Conservation (phyloP, 2,797 vertebrate species). For the Neosilurus mollespiculum region DNA sequence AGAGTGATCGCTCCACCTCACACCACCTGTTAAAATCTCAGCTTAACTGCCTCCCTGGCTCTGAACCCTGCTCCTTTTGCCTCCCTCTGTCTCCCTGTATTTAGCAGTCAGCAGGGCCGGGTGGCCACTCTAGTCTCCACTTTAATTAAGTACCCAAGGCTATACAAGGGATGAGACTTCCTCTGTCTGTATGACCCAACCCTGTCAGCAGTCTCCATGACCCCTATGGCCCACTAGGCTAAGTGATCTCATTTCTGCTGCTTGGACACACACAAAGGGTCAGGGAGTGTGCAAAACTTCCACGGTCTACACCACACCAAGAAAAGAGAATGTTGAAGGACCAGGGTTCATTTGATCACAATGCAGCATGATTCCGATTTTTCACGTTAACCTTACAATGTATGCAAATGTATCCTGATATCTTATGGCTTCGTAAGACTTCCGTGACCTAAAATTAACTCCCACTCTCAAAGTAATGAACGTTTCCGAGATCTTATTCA, state of each 20-base stretch:
- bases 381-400: not conserved
- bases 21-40: slow-evolving; percentile 76
- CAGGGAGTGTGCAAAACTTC: slow-evolving; percentile 22
- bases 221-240: slow-evolving; percentile 44
- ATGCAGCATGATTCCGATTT: not conserved
- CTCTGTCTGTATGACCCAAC: slow-evolving; percentile 41
- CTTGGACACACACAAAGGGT: slow-evolving; percentile 47
- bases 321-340: not conserved
- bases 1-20: slow-evolving; percentile 63
- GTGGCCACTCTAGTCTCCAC: slow-evolving; percentile 37
- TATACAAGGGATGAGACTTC: slow-evolving; percentile 41
- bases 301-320: slow-evolving; percentile 14
- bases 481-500: slow-evolving; percentile 41
- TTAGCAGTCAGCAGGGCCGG: slow-evolving; percentile 1
- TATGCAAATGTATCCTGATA: slow-evolving; percentile 9
- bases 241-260: slow-evolving; percentile 58
- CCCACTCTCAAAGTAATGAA: slow-evolving; percentile 1
- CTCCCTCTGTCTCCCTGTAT: slow-evolving; percentile 25
- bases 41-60: slow-evolving; percentile 23
- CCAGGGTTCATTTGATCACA: not conserved
- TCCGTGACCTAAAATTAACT: not conserved
- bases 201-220: slow-evolving; percentile 52
- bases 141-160: slow-evolving; percentile 55
- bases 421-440: not conserved
- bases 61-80: slow-evolving; percentile 20